Evolutionary conservation across 2,888 invertebrate genomes (phyloP).

Genomic region (Microdon myrmicae): DNA sequence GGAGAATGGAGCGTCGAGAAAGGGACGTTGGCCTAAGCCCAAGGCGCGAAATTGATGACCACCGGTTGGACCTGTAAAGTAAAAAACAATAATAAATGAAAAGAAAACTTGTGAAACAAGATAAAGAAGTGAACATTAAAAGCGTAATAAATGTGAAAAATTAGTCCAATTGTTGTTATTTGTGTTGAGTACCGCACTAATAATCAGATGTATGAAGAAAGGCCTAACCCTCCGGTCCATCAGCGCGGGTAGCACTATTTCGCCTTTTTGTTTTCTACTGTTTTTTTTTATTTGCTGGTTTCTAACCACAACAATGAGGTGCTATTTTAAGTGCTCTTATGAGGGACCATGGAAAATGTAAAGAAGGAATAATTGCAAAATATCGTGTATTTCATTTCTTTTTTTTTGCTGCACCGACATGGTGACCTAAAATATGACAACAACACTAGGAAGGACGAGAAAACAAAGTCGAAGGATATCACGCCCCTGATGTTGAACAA

Average conservation of each 20-base stretch:
- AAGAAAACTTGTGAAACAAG: not conserved
- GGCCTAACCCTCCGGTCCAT: constrained; percentile 1
- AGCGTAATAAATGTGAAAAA: constrained; percentile 36
- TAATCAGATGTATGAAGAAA: not conserved
- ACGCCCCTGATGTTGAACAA: constrained; percentile 24
- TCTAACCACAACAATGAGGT: constrained; percentile 41
- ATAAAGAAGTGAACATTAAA: not conserved
- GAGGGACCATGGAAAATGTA: constrained; percentile 3
- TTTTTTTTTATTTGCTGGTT: constrained; percentile 8
- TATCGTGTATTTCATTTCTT: constrained; percentile 28
- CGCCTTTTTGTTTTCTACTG: constrained; percentile 3
- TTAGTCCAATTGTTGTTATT: constrained; percentile 23
- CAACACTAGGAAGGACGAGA: constrained; percentile 1
- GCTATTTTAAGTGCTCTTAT: constrained; percentile 5
- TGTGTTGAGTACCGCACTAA: not conserved
- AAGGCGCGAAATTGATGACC: constrained; percentile 79
- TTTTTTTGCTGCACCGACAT: constrained; percentile 44
- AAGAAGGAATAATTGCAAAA: constrained; percentile 4
- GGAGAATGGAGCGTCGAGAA: constrained; percentile 73
- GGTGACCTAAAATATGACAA: constrained; percentile 42
- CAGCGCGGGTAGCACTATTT: too few species aligned
- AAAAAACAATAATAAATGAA: constrained; percentile 5
- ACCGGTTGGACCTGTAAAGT: constrained; percentile 69
- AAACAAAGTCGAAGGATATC: constrained; percentile 12
- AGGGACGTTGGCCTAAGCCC: constrained; percentile 79